Base-by-base conservation (phyloP, 2,797 vertebrate species). In the Phalloptychus januarius region DNA sequence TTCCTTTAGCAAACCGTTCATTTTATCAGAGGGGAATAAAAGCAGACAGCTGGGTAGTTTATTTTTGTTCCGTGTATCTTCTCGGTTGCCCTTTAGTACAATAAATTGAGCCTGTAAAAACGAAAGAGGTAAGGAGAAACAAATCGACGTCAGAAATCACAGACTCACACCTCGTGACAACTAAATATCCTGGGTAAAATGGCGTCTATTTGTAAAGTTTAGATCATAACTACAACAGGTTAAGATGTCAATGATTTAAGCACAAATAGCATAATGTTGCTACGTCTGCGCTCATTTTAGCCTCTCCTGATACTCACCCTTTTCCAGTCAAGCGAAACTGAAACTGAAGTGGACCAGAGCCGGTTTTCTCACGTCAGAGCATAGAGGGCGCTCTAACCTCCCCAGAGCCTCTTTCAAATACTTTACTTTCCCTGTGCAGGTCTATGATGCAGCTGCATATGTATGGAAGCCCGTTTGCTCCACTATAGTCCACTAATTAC, bases 1-100 rank as follows among this genome's bases (percentile, higher is more conserved):
- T 71, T 78, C 13, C 6, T 52, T 18, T 52, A 78, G 44, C 13
- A 78, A 78, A 36, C 0, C 7, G 5, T 23, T 78, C 80, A 74
- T 76, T 46, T 38, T 71, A 31, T 36, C 28, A 2, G 23, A 23
- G 5, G n/a, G 18, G 11, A 56, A 15, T 42, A n/a, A 25, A 71
- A 18, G 10, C 20, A 38, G 16, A 15, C 5, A 40, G 12, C 20
- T 52, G 25, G 4, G 16, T 52, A 3, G 1, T 48, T 71, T 48
- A 23, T 36, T 33, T 23, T 50, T 5, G 28, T 11, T 71, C 69
- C 0, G 45, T 23, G 28, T 20, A 13, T 56, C 33, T 40, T 12
- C 31, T 72, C 10, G 25, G 40, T 44, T 3, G n/a, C 23, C 20
- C 40, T 10, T 42, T 40, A 15, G 65, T 20, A 25, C 33, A 36